Evolutionary conservation across 1,140 invertebrate species (phyloP), one percentile per base, ranked within the genome.

Genomic region (Cyrtorhinus lividipennis): DNA sequence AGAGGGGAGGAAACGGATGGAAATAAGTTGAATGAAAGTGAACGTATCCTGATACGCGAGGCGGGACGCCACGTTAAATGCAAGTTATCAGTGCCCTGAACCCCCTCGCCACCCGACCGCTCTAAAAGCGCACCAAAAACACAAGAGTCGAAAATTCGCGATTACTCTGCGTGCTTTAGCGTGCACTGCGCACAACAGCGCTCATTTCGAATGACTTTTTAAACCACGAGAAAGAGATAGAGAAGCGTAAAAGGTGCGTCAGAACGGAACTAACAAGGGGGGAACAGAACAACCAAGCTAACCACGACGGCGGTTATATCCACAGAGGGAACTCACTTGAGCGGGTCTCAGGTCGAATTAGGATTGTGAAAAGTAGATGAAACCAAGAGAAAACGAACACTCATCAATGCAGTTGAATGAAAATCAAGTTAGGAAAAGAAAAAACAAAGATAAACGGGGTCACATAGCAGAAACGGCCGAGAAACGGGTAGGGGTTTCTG

Each of bases 31-130:
- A 53, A 53, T 12, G 48, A 53, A 53, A 53, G 18, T 8, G 48
- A 53, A 53, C 12, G 48, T 53, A 8, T 38, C 5, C 48, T 53
- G 48, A 53, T 53, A 53, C 12, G 48, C 18, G 48, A 53, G 48
- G 48, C 48, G 48, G 48, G 48, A 53, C 48, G 48, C 48, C 48
- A 53, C 48, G 48, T 53, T 53, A 53, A 20, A 15, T 5, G 48
- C 48, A 53, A 53, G 48, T 53, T 53, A 53, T 53, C 48, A 53
- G 48, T 53, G 48, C 5, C 8, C 10, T 8, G 48, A 20, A 53
- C 10, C 48, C 20, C 12, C 48, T 22, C 48, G 5, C 48, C 48
- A 5, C 48, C 12, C 48, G 48, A 8, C 48, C 18, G 12, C 48
- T 8, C 48, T 20, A 53, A 53, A 53, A 22, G 18, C 48, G 48